Percentiles rank a stretch among this genome's conserved stretches.
Evolutionary conservation across 35 echinoderm and acorn worm genomes (phyloP).

Genomic region (Anneissia japonica): DNA sequence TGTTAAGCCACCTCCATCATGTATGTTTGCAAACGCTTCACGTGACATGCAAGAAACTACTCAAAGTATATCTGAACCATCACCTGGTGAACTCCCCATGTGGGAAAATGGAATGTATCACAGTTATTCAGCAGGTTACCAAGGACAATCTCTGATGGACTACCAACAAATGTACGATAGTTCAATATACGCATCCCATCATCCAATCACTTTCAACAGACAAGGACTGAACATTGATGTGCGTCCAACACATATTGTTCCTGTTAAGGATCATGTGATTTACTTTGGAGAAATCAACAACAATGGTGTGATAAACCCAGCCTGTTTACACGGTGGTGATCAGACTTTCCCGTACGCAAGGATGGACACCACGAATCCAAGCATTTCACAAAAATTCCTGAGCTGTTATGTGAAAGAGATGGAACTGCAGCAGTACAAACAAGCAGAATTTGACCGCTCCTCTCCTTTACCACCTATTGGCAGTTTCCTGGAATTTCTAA

Average conservation of each 20-base stretch:
- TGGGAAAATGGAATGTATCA: slow-evolving; percentile 14
- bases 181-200: neutral
- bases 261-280: neutral
- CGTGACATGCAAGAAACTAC: slow-evolving; percentile 47
- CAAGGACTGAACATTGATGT: neutral
- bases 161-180: neutral
- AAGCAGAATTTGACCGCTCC: slow-evolving; percentile 4
- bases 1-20: slow-evolving; percentile 23
- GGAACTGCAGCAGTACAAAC: slow-evolving; percentile 15
- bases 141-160: neutral
- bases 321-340: slow-evolving; percentile 59
- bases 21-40: slow-evolving; percentile 6
- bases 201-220: neutral
- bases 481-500: slow-evolving; percentile 84
- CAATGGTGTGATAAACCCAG: slow-evolving; percentile 67
- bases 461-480: slow-evolving; percentile 59
- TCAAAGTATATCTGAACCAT: slow-evolving; percentile 10
- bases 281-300: slow-evolving; percentile 54
- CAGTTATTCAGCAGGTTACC: neutral
- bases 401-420: neutral
- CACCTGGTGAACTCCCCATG: slow-evolving; percentile 17
- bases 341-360: slow-evolving; percentile 29
- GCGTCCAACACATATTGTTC: neutral
- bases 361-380: neutral
- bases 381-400: neutral